phyloP scores from a whole-genome alignment of 2,113 vertebrate genomes.

The Semicossyphus pulcher region DNA sequence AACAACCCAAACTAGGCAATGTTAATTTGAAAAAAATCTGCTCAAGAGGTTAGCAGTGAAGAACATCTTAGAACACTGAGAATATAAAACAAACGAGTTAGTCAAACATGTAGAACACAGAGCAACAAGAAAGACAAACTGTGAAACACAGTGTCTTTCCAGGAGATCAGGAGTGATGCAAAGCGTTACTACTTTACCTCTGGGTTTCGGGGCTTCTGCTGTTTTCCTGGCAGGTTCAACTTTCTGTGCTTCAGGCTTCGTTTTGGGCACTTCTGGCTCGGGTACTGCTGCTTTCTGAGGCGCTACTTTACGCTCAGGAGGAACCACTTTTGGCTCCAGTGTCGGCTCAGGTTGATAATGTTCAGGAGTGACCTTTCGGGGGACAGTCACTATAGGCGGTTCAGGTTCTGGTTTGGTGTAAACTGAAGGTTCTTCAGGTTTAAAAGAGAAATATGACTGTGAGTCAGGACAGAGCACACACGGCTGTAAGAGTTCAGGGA shows the following conservation, averaged over 20 bases:
- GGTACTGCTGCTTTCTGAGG: slow-evolving; percentile 5
- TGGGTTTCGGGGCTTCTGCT: slow-evolving; percentile 32
- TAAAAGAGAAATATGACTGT: slow-evolving; percentile 65
- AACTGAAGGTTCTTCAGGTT: slow-evolving; percentile 55
- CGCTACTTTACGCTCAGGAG: slow-evolving; percentile 31
- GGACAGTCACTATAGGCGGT: slow-evolving; percentile 6
- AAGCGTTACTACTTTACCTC: slow-evolving; percentile 69
- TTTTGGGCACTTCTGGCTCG: slow-evolving; percentile 21
- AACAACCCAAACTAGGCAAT: too few relatives aligned
- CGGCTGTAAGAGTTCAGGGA: slow-evolving; percentile 26
- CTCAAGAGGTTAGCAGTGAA: slow-evolving; percentile 49
- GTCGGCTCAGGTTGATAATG: slow-evolving; percentile 17
- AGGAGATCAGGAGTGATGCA: slow-evolving; percentile 8
- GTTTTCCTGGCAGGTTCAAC: slow-evolving; percentile 38
- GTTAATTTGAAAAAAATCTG: slow-evolving; percentile 12
- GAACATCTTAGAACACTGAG: too few relatives aligned
- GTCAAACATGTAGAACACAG: neutral
- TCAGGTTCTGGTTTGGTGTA: slow-evolving; percentile 40
- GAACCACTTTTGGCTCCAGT: slow-evolving; percentile 25
- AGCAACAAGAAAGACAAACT: neutral
- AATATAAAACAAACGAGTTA: neutral
- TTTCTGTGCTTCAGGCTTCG: slow-evolving; percentile 22
- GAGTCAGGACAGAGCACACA: slow-evolving; percentile 25
- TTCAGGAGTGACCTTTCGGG: slow-evolving; percentile 31
- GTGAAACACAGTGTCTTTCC: neutral